Base-by-base conservation (phyloP, 2,797 vertebrate genomes). In the Danionella dracula region DNA sequence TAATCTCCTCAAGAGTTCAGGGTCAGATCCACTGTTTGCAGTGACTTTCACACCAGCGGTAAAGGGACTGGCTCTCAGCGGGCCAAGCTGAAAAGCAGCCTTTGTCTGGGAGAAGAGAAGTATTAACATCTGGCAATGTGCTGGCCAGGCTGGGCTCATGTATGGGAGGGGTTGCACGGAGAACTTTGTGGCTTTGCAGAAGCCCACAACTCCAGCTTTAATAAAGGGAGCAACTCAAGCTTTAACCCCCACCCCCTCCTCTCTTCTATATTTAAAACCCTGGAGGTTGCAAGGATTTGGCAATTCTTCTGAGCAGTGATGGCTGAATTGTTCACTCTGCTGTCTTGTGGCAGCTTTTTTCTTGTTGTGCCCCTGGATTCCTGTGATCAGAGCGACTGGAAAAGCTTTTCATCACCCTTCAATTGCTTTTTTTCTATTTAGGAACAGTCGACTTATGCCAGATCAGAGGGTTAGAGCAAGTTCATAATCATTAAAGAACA, bases 231-330 rank as follows among this genome's bases (percentile, higher is more conserved):
- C 3, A 54, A 71, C 59, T 27, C 23, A 27, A 3, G 6, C 23
- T 27, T 27, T 27, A 27, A 27, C 23, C 23, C 3, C 3, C 67
- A 48, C 11, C 51, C 42, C 1, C 34, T 41, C 8, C 45, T 19
- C 15, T 29, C 34, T 8, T 23, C 44, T 41, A 9, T 19, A 31
- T 12, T 48, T 66, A 48, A 57, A 57, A 15, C 46, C 41, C 54
- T 4, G 16, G 59, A 68, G 58, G 17, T 71, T 62, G 46, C 63
- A 53, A 32, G 59, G 69, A 68, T 65, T 61, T 71, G 68, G 73
- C 73, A 75, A 65, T 41, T 65, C 65, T 71, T 71, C 69, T 75
- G 37, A 75, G 65, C 59, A 68, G 37, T 13, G 35, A 71, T 38
- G 69, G 68, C 65, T 75, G 68, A 75, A 75, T 71, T 65, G 69